phyloP scores from a whole-genome alignment of 2,113 vertebrate genomes.

The Microtus oregoni region DNA sequence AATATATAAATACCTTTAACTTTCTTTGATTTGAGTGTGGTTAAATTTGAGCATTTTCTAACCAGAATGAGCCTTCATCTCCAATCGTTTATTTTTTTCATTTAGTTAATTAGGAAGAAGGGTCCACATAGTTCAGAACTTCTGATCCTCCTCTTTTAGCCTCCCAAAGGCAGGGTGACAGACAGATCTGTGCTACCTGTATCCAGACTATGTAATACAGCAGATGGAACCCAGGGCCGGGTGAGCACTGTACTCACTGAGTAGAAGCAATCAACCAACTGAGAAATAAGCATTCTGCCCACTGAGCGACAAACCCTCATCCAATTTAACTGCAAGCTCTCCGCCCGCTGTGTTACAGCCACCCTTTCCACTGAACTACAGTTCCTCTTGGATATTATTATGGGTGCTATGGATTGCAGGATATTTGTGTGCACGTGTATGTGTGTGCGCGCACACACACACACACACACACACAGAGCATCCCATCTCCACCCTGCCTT shows the following conservation, averaged over 20 bases:
- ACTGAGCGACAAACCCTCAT: background rate
- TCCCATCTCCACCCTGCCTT: background rate
- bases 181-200: background rate
- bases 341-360: background rate
- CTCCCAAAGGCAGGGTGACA: background rate
- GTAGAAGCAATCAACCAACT: background rate
- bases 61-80: background rate
- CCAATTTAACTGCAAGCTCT: background rate
- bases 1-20: background rate
- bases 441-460: no score
- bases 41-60: background rate
- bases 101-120: background rate
- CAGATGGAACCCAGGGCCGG: background rate
- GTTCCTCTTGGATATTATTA: background rate
- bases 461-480: background rate
- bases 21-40: background rate
- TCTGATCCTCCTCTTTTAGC: background rate
- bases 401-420: background rate
- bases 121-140: background rate
- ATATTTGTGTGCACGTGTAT: background rate
- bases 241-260: background rate
- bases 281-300: background rate
- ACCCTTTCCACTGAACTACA: background rate
- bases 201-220: background rate
- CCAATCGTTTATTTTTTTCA: background rate